phyloP scores from a whole-genome alignment of 2,113 vertebrate genomes.

The Rhineura floridana region DNA sequence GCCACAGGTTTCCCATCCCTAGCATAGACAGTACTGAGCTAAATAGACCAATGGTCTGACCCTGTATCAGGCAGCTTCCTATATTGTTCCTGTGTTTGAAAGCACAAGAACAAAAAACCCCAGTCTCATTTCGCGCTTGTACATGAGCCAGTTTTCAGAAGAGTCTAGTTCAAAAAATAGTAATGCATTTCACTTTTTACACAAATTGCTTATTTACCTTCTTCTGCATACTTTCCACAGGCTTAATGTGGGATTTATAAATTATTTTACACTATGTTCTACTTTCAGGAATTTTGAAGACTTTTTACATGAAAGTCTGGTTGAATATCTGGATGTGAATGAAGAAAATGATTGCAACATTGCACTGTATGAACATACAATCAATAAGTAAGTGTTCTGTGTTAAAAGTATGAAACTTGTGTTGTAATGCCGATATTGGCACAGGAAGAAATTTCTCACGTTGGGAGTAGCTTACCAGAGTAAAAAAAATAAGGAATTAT shows the following conservation, averaged over 20 bases:
- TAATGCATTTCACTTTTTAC: not conserved
- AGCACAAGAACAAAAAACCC: not conserved
- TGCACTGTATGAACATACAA: conserved; percentile 93
- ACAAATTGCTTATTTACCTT: not conserved
- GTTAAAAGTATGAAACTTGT: not conserved
- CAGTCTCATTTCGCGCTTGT: not conserved
- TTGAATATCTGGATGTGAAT: conserved; percentile 98
- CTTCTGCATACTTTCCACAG: not conserved
- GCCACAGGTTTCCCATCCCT: not conserved
- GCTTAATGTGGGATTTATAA: not conserved
- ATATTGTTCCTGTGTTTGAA: not conserved
- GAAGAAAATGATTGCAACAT: conserved; percentile 99
- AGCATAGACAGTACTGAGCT: not conserved
- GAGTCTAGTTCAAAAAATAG: not conserved
- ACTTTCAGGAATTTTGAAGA: conserved; percentile 92
- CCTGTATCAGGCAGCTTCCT: not conserved
- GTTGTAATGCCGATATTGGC: conserved; percentile 11
- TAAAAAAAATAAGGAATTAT: not conserved
- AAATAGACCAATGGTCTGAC: not conserved
- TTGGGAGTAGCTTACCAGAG: not conserved
- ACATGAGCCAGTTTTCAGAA: not conserved
- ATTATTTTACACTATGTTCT: not conserved
- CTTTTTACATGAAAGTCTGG: conserved; percentile 95
- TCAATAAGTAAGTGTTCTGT: conserved; percentile 85
- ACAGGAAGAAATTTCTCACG: not conserved